These are phyloP conservation scores for Tursiops truncatus DNA, from an alignment of 2,113 vertebrate genomes.

Conservation along the genomic window DNA sequence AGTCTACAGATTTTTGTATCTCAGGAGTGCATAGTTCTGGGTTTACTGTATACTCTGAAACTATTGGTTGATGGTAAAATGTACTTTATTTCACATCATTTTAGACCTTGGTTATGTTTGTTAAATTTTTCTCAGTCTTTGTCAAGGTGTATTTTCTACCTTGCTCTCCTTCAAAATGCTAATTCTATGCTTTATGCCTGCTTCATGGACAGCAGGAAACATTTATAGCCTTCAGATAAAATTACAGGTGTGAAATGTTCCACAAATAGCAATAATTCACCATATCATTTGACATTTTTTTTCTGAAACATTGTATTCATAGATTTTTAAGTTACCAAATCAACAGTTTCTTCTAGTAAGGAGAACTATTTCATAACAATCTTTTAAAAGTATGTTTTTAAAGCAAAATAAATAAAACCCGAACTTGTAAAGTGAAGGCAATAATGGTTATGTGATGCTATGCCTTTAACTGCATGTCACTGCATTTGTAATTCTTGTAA, in stretches of 20 bases:
- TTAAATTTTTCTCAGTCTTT: slow-evolving; percentile 3
- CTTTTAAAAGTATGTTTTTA: not conserved
- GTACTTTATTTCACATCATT: not conserved
- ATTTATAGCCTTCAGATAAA: slow-evolving; percentile 54
- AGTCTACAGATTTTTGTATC: not conserved
- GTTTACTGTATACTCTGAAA: not conserved
- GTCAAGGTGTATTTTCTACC: slow-evolving; percentile 43
- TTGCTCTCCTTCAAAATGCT: slow-evolving; percentile 34
- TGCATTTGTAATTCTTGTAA: not conserved
- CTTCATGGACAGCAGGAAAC: slow-evolving; percentile 7
- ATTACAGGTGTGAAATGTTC: slow-evolving; percentile 52
- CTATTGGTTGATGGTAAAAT: not conserved
- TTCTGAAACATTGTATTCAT: not conserved
- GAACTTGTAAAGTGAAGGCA: not conserved
- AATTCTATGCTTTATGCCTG: slow-evolving; percentile 16
- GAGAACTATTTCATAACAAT: not conserved
- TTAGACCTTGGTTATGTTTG: not conserved
- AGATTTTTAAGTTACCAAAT: slow-evolving; percentile 45
- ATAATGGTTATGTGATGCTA: not conserved
- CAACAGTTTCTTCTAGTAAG: slow-evolving; percentile 8
- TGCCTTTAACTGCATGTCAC: not conserved
- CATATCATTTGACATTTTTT: slow-evolving; percentile 4
- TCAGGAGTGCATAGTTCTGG: not conserved
- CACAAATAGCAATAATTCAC: slow-evolving; percentile 38
- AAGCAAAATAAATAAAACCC: not conserved